phyloP scores from a whole-genome alignment of 2,113 vertebrate species.

The Semnornis frantzii region DNA sequence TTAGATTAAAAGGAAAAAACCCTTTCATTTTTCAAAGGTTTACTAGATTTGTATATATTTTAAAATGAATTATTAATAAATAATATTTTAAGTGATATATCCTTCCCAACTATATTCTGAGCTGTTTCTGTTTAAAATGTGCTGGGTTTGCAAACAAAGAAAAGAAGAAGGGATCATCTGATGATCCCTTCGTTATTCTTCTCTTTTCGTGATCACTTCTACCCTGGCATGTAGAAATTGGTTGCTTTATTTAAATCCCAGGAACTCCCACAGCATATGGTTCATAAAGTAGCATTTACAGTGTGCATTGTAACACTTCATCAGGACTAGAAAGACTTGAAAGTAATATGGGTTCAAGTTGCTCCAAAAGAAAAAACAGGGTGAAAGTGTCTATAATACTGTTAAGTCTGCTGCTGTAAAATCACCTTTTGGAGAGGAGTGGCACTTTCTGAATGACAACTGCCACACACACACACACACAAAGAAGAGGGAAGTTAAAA shows the following conservation, averaged over 20 bases:
- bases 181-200: conserved; percentile 11
- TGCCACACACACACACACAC: background rate
- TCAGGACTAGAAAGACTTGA: conserved; percentile 8
- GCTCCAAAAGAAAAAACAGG: background rate
- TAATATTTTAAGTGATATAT: background rate
- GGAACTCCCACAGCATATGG: background rate
- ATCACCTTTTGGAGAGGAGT: background rate
- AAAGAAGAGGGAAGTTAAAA: background rate
- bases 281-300: conserved; percentile 49
- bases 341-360: background rate
- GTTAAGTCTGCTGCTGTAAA: background rate
- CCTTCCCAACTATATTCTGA: background rate
- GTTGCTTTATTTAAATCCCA: conserved; percentile 50
- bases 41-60: background rate
- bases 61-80: background rate
- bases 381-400: background rate
- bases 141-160: background rate
- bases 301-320: conserved; percentile 4
- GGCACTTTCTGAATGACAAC: background rate
- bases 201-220: conserved; percentile 36
- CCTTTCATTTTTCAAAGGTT: background rate
- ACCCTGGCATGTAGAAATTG: conserved; percentile 10
- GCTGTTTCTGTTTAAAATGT: background rate
- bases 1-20: background rate
- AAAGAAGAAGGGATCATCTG: conserved; percentile 3